Base-by-base conservation (phyloP, 2,888 invertebrate genomes). In the Pyrochroa serraticornis region DNA sequence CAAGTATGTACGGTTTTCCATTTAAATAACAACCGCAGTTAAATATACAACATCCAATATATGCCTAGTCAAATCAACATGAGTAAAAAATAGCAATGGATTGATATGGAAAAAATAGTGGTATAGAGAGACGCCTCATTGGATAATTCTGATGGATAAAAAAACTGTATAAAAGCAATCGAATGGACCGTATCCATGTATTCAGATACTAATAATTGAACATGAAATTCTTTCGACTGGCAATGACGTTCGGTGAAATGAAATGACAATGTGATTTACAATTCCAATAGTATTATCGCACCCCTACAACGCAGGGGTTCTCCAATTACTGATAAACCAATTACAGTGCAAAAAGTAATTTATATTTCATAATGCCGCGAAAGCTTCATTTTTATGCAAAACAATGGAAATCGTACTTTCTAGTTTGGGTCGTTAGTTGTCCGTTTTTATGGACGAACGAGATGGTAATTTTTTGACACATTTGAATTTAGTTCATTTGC, bases 351-450 rank as follows among this genome's bases (percentile, higher is more conserved):
- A 62, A 58, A 62, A 62, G 62, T 62, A 62, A 62, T 62, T 60
- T 62, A 62, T 60, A 62, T 62, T 62, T 62, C 53, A 62, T 62
- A 62, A 62, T 57, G 54, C 60, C 50, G 41, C 58, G 61, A 60
- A 63, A 68, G 67, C 57, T 68, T 66, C 69, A 70, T 70, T 70
- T 70, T 70, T 69, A 70, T 70, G 70, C 70, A 69, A 70, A 70
- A 68, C 63, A 69, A 65, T 65, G 56, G 63, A 44, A 51, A 52
- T 59, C 57, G 42, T 41, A 57, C 51, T 57, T 56, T 51, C 57
- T 57, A 51, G 57, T 57, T 34, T 22, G 44, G 22, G 42, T 55
- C 55, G 43, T 55, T 55, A 55, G 44, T 38, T 44, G 43, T 54
- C 47, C 41, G 37, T 47, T 47, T 41, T 54, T 54, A 42, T 46